These are phyloP conservation scores for Tigriopus japonicus DNA, from an alignment of 1,140 invertebrate genomes.

Conservation along the genomic window DNA sequence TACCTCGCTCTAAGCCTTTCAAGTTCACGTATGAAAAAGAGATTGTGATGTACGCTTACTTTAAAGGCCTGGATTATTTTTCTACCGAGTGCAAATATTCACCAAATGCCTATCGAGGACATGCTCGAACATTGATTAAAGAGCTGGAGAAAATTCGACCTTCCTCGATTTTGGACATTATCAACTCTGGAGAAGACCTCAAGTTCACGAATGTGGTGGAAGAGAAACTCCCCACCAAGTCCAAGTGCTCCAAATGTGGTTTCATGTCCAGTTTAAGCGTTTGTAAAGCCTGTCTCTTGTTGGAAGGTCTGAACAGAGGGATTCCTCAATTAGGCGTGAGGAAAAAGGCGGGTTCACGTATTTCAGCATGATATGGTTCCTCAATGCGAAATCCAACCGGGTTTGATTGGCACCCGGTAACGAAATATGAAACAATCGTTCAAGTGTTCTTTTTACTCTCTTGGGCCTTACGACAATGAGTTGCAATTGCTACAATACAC, in stretches of 20 bases:
- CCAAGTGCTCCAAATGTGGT: slow-evolving; percentile 64
- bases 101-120: slow-evolving; percentile 90
- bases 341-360: slow-evolving; percentile 28
- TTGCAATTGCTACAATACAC: too few species aligned
- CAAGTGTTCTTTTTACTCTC: too few species aligned
- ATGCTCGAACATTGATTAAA: slow-evolving; percentile 79
- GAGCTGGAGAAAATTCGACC: slow-evolving; percentile 87
- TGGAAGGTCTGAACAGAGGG: slow-evolving; percentile 76
- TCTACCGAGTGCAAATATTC: slow-evolving; percentile 98
- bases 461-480: too few species aligned
- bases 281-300: slow-evolving; percentile 87
- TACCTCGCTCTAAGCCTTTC: slow-evolving; percentile 86
- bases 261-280: slow-evolving; percentile 89
- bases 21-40: slow-evolving; percentile 99
- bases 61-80: slow-evolving; percentile 93
- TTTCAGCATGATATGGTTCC: too few species aligned
- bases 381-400: too few species aligned
- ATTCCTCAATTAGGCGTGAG: slow-evolving; percentile 65
- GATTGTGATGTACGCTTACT: slow-evolving; percentile 99
- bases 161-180: slow-evolving; percentile 88
- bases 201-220: background rate
- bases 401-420: too few species aligned
- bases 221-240: slow-evolving; percentile 43
- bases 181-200: slow-evolving; percentile 57
- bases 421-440: too few species aligned